phyloP scores from a whole-genome alignment of 1,140 invertebrate species.

The Aphaenogaster rudis region DNA sequence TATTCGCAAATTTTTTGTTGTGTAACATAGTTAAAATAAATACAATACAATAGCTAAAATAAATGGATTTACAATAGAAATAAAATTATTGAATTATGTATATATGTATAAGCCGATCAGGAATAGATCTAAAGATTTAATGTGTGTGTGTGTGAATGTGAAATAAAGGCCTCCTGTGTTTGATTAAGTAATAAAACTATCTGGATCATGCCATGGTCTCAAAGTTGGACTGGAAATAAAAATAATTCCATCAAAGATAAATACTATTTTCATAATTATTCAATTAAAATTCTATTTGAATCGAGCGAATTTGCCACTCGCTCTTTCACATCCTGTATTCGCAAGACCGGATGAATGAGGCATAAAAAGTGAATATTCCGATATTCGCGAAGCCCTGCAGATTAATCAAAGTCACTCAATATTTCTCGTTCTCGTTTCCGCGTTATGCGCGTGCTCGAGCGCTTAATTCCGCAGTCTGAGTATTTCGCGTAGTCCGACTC shows the following conservation, averaged over 20 bases:
- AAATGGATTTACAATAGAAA: neutral
- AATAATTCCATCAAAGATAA: neutral
- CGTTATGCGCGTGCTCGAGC: neutral
- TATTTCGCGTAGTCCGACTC: conserved; percentile 35
- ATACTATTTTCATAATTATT: conserved; percentile 27
- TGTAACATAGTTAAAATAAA: neutral
- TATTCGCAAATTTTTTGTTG: neutral
- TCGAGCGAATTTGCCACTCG: neutral
- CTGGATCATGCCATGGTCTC: neutral
- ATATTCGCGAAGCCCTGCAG: neutral
- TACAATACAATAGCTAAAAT: neutral
- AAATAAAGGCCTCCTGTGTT: neutral
- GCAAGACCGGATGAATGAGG: neutral
- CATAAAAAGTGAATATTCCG: neutral
- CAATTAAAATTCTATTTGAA: conserved; percentile 22
- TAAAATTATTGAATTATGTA: neutral
- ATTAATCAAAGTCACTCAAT: conserved; percentile 30
- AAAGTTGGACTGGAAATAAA: neutral
- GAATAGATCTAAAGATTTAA: neutral
- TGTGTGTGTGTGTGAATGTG: neutral
- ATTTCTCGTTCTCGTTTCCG: neutral
- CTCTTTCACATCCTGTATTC: neutral
- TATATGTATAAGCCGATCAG: neutral
- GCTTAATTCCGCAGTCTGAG: conserved; percentile 48
- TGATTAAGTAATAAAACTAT: conserved; percentile 4